Evolutionary conservation across 2,113 vertebrate genomes (phyloP).

Genomic region (Forbesichthys agassizii): DNA sequence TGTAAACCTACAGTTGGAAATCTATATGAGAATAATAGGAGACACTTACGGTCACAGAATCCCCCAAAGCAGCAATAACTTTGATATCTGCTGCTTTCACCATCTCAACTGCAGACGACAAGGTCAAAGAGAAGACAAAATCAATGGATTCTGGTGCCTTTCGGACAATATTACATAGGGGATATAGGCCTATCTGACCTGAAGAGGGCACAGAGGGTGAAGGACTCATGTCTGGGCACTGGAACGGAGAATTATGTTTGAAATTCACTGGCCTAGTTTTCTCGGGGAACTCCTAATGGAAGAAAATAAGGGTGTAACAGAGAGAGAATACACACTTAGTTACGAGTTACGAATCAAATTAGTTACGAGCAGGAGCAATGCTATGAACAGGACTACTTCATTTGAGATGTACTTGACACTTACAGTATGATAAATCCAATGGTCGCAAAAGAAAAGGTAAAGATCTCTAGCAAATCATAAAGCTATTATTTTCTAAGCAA

Average conservation of each 20-base stretch:
- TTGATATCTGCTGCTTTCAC: constrained; percentile 88
- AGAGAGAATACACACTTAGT: not conserved
- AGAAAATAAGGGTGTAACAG: not conserved
- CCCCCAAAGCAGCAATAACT: constrained; percentile 88
- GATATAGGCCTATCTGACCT: constrained; percentile 51
- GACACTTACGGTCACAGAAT: constrained; percentile 88
- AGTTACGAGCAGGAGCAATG: not conserved
- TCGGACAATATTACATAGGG: not conserved
- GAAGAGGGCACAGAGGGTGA: constrained; percentile 73
- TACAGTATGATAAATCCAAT: too few relatives aligned
- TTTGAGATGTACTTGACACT: not conserved
- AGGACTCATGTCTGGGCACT: constrained; percentile 77
- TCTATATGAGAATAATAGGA: too few relatives aligned
- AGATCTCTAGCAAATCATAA: too few relatives aligned
- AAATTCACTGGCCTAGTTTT: constrained; percentile 67
- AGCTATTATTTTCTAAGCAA: not conserved
- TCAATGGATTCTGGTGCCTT: not conserved
- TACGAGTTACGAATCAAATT: too few relatives aligned
- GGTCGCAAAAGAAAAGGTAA: too few relatives aligned
- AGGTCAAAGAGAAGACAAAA: not conserved
- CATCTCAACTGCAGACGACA: constrained; percentile 80
- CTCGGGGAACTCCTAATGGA: constrained; percentile 73
- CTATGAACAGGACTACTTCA: not conserved
- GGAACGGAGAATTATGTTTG: constrained; percentile 62
- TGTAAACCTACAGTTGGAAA: too few relatives aligned